phyloP scores from a whole-genome alignment of 2,797 vertebrate species.

The Halcyon badia region DNA sequence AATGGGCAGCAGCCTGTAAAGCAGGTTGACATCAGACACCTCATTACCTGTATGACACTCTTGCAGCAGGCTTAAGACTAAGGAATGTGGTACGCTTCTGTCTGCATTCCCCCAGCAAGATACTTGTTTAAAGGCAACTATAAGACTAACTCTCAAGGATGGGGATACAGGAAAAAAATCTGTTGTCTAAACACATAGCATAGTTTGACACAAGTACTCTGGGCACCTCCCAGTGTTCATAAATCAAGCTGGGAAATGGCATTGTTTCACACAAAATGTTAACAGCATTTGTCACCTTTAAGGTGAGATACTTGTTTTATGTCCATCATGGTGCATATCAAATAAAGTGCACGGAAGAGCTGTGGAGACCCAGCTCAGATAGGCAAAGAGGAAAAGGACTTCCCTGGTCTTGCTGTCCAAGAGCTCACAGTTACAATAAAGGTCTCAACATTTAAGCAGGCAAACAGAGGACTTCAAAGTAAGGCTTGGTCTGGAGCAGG shows the following conservation, averaged over 20 bases:
- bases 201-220: not conserved
- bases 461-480: not conserved
- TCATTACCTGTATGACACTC: not conserved
- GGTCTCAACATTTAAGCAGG: not conserved
- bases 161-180: not conserved
- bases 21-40: conserved; percentile 29
- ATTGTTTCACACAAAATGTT: not conserved
- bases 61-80: not conserved
- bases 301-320: not conserved
- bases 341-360: not conserved
- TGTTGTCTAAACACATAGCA: not conserved
- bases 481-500: not conserved
- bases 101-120: not conserved
- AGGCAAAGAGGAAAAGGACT: not conserved
- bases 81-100: not conserved
- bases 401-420: not conserved
- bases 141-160: not conserved
- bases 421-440: not conserved
- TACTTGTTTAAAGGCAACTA: not conserved
- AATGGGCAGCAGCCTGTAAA: conserved; percentile 28
- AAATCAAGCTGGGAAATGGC: not conserved
- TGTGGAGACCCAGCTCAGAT: not conserved
- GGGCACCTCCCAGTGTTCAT: not conserved
- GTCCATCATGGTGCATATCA: not conserved
- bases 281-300: not conserved